Evolutionary conservation across 2,113 vertebrate genomes (phyloP).

Genomic region (Psammodynastes pulverulentus): DNA sequence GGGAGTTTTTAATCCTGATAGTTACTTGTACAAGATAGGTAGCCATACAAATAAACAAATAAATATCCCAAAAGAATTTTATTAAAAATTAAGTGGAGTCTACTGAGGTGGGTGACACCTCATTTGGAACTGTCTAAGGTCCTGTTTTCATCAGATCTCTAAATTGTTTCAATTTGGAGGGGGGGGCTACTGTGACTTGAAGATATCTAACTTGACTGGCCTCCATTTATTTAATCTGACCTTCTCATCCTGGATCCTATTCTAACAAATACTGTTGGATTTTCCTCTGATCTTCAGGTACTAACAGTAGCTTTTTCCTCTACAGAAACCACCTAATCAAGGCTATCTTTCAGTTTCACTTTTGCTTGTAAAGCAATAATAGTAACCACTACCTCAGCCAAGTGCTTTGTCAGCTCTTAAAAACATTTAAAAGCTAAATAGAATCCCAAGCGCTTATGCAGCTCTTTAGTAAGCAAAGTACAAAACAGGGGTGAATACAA

Average conservation of each 20-base stretch:
- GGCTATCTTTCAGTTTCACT: not conserved
- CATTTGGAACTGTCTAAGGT: not conserved
- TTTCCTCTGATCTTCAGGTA: not conserved
- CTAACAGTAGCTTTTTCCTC: not conserved
- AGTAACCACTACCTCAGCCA: not conserved
- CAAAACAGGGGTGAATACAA: not conserved
- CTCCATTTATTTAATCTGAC: not conserved
- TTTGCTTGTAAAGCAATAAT: slow-evolving; percentile 2
- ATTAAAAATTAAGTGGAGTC: not conserved
- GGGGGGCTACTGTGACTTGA: not conserved
- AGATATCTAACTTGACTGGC: not conserved
- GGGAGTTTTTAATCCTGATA: not conserved
- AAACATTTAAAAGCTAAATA: slow-evolving; percentile 9
- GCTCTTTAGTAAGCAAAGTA: slow-evolving; percentile 24
- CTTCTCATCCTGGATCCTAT: not conserved
- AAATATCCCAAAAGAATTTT: not conserved
- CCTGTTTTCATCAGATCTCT: not conserved
- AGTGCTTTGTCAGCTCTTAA: slow-evolving; percentile 11
- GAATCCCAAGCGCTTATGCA: not conserved
- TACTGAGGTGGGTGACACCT: not conserved
- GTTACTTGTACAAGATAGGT: not conserved
- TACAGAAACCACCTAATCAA: not conserved
- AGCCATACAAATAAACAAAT: not conserved
- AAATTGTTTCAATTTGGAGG: not conserved
- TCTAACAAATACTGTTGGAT: not conserved